Conservation (phyloP, 2,888 invertebrate genomes). For the Saturnia pavonia region DNA sequence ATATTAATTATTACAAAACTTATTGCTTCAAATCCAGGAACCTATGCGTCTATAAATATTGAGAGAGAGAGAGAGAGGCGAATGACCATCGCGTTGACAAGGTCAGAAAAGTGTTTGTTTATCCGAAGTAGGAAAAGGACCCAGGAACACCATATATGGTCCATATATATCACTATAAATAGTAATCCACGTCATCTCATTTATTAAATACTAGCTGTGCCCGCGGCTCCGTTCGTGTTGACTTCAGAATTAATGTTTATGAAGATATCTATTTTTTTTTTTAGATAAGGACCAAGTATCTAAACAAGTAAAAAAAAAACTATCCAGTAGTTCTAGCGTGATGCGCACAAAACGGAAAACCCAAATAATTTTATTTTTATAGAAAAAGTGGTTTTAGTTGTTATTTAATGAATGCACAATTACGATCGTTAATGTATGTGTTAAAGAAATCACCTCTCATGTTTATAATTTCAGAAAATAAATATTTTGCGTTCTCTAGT, state of each 20-base stretch:
- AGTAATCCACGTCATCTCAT: conserved; percentile 19
- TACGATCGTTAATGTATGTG: background rate
- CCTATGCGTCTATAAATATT: conserved; percentile 50
- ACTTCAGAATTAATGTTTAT: too few species aligned
- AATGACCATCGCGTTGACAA: conserved; percentile 50
- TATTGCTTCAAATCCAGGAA: conserved; percentile 4
- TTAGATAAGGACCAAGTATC: too few species aligned
- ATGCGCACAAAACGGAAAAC: too few species aligned
- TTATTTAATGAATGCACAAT: background rate
- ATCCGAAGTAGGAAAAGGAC: conserved; percentile 30
- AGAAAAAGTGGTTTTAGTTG: background rate
- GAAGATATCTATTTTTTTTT: too few species aligned
- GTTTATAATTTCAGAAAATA: conserved; percentile 8
- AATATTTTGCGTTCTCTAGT: conserved; percentile 4
- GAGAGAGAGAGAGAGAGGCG: conserved; percentile 45
- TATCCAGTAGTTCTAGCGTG: too few species aligned
- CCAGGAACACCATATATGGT: conserved; percentile 31
- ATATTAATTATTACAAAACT: background rate
- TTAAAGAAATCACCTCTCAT: conserved; percentile 7
- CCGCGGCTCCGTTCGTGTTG: too few species aligned
- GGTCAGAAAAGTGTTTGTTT: conserved; percentile 43
- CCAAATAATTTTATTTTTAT: conserved; percentile 22
- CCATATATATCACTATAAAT: conserved; percentile 6
- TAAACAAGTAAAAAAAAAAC: too few species aligned
- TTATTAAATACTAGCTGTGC: too few species aligned